Evolutionary conservation across 1,140 invertebrate genomes (phyloP).

Genomic region (Pseudomyrmex dendroicus): DNA sequence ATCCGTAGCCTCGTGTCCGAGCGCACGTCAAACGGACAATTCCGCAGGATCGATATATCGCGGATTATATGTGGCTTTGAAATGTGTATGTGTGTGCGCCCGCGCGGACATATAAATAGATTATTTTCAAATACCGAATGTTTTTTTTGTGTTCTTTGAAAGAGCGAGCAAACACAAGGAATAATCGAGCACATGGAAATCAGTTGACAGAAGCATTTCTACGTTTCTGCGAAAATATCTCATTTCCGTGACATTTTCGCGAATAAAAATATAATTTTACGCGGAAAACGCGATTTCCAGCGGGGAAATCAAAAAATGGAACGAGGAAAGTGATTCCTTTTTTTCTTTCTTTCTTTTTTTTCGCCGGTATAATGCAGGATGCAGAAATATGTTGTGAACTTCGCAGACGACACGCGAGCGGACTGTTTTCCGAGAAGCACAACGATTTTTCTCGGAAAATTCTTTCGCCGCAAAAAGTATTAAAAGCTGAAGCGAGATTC

Average conservation of each 20-base stretch:
- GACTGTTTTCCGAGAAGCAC: not conserved
- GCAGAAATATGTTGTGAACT: constrained; percentile 27
- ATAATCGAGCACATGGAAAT: not conserved
- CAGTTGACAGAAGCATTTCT: not conserved
- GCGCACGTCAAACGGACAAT: not conserved
- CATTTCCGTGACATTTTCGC: constrained; percentile 12
- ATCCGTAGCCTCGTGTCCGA: constrained; percentile 39
- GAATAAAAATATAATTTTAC: constrained; percentile 1
- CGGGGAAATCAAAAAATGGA: constrained; percentile 14
- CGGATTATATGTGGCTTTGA: not conserved
- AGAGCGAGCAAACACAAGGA: too few relatives aligned
- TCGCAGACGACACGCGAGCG: constrained; percentile 29
- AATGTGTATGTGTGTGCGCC: too few relatives aligned
- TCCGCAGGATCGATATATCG: constrained; percentile 23
- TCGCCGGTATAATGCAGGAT: not conserved
- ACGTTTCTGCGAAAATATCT: constrained; percentile 1
- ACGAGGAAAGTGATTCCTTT: not conserved
- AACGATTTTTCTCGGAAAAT: constrained; percentile 40
- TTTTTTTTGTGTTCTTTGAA: not conserved
- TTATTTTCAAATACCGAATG: constrained; percentile 35
- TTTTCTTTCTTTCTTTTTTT: not conserved
- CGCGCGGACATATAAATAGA: constrained; percentile 31
- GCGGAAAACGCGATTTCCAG: not conserved
- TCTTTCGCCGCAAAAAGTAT: not conserved
- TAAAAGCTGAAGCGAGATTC: constrained; percentile 18